These are phyloP conservation scores for Chironomus tentans DNA, from an alignment of 2,888 invertebrate genomes.

Conservation along the genomic window DNA sequence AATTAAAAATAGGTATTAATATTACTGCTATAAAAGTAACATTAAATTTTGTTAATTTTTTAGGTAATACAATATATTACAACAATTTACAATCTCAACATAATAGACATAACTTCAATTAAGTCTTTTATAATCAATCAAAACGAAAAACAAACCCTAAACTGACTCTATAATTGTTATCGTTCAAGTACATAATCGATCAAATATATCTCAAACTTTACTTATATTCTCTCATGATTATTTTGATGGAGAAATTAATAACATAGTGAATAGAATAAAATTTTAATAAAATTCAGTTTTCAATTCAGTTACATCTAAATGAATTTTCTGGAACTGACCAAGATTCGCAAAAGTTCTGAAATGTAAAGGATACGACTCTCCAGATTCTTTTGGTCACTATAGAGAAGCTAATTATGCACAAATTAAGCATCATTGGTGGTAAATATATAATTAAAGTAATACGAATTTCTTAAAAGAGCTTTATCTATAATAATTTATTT, in stretches of 20 bases:
- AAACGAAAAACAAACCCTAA: neutral
- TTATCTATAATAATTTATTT: too few relatives aligned
- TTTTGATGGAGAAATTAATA: conserved; percentile 76
- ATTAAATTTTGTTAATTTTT: too few relatives aligned
- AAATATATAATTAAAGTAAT: too few relatives aligned
- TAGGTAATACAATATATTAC: too few relatives aligned
- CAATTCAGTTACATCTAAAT: conserved; percentile 78
- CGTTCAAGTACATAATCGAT: conserved; percentile 76
- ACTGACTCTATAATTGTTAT: conserved; percentile 25
- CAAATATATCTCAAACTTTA: conserved; percentile 72
- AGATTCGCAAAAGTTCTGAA: conserved; percentile 42
- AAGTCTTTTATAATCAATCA: too few relatives aligned
- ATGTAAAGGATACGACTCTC: conserved; percentile 78
- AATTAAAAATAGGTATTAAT: too few relatives aligned
- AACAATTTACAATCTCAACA: too few relatives aligned
- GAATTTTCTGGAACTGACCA: conserved; percentile 84
- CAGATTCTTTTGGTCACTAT: conserved; percentile 88
- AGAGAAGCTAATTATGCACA: conserved; percentile 87
- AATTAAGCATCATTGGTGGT: conserved; percentile 95
- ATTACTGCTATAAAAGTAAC: too few relatives aligned
- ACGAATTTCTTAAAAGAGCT: too few relatives aligned
- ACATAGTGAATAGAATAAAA: conserved; percentile 71
- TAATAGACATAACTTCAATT: too few relatives aligned
- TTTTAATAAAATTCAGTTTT: conserved; percentile 84
- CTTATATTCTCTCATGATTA: conserved; percentile 88